Conservation (phyloP, 1,140 invertebrate species). For the Anoplolepis gracilipes region DNA sequence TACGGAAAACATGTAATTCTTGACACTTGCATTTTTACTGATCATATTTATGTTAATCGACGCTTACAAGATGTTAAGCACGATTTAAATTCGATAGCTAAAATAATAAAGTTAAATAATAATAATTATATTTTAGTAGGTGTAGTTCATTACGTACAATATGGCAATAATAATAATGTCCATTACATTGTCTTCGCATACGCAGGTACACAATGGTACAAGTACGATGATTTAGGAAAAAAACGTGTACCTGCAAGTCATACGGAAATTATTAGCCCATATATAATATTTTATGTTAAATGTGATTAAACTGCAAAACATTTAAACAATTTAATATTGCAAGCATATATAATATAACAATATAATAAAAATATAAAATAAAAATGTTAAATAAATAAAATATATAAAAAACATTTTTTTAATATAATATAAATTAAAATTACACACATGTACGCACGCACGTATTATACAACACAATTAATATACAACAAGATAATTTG, state of each 20-base stretch:
- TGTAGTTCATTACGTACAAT: conserved; percentile 4
- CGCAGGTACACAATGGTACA: background rate
- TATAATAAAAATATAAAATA: too few species aligned
- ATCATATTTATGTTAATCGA: background rate
- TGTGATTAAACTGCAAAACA: too few species aligned
- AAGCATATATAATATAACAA: too few species aligned
- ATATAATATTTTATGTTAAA: background rate
- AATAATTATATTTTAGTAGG: background rate
- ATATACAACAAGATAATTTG: too few species aligned
- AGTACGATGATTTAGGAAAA: background rate
- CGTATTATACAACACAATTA: too few species aligned
- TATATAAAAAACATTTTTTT: too few species aligned
- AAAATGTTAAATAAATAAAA: too few species aligned
- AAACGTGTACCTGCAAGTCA: background rate
- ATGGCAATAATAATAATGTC: background rate
- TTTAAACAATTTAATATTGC: too few species aligned
- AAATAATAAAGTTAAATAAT: background rate
- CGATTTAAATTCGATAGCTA: background rate
- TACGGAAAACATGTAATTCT: too few species aligned
- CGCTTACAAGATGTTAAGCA: background rate
- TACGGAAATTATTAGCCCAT: background rate
- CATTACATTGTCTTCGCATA: background rate
- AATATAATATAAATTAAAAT: too few species aligned
- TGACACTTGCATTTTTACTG: background rate
- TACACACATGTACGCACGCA: too few species aligned